phyloP scores from a whole-genome alignment of 2,888 invertebrate species.

The Heliconius erato region DNA sequence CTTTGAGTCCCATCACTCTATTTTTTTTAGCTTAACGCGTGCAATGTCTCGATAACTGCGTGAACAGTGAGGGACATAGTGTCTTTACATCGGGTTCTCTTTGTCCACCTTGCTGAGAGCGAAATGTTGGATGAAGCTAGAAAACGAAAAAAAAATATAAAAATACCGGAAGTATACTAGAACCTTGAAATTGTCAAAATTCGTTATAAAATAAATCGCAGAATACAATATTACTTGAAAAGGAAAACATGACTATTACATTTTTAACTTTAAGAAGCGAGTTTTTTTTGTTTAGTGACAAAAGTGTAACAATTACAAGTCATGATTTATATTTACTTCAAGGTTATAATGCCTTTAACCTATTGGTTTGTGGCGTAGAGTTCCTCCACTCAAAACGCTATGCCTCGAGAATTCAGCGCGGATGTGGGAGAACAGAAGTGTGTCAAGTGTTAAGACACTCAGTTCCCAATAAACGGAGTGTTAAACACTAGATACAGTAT shows the following conservation, averaged over 20 bases:
- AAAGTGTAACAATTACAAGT: not conserved
- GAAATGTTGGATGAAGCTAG: too few species aligned
- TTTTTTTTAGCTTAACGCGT: not conserved
- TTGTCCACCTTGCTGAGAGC: not conserved
- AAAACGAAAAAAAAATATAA: not conserved
- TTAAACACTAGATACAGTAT: too few species aligned
- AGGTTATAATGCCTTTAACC: not conserved
- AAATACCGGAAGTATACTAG: constrained; percentile 29
- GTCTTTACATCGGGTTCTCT: not conserved
- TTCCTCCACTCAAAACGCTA: too few species aligned
- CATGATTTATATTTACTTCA: constrained; percentile 16
- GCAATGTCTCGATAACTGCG: not conserved
- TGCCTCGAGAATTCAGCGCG: too few species aligned
- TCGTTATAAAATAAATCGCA: not conserved
- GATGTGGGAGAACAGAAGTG: too few species aligned
- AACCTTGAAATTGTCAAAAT: constrained; percentile 32
- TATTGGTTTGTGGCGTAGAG: not conserved
- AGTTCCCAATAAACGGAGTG: too few species aligned
- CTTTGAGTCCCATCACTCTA: not conserved
- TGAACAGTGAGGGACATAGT: not conserved
- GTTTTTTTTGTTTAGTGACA: constrained; percentile 6
- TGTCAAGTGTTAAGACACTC: too few species aligned
- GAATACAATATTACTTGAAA: not conserved
- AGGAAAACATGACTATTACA: not conserved
- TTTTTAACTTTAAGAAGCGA: not conserved